These are phyloP conservation scores for Anser brachyrhynchus DNA, from an alignment of 2,113 vertebrate genomes.

Conservation along the genomic window DNA sequence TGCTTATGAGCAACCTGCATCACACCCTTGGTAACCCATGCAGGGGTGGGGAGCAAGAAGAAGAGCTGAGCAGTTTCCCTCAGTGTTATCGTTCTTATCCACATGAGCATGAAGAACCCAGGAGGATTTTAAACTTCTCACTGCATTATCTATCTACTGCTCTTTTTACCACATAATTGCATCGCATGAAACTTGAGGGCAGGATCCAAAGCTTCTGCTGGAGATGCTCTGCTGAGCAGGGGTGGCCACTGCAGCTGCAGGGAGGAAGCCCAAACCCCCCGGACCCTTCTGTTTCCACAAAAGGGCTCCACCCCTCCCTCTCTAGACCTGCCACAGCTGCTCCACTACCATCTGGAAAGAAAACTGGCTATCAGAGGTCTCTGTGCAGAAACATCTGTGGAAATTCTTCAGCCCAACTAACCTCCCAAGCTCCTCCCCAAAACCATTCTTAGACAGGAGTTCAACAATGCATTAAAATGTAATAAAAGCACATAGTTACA, in stretches of 20 bases:
- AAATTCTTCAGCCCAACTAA: neutral
- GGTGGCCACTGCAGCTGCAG: neutral
- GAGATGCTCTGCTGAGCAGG: neutral
- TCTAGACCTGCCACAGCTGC: neutral
- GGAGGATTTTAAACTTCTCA: neutral
- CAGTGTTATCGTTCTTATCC: rapidly evolving
- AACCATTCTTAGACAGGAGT: neutral
- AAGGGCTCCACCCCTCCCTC: neutral
- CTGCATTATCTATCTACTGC: neutral
- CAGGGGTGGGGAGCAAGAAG: neutral
- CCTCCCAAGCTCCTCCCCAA: neutral
- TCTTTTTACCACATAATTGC: rapidly evolving
- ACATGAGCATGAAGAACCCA: neutral
- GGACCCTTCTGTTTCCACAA: neutral
- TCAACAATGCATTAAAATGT: neutral
- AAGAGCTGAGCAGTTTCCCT: rapidly evolving
- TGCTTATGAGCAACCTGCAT: neutral
- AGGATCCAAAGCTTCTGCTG: neutral
- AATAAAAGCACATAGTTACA: rapidly evolving
- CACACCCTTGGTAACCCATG: neutral
- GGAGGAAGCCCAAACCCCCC: neutral
- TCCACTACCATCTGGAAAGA: neutral
- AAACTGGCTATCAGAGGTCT: neutral
- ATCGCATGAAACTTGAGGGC: neutral
- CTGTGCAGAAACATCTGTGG: neutral